Base-by-base conservation (phyloP, 2,113 vertebrate species). In the Sakesphorus luctuosus region DNA sequence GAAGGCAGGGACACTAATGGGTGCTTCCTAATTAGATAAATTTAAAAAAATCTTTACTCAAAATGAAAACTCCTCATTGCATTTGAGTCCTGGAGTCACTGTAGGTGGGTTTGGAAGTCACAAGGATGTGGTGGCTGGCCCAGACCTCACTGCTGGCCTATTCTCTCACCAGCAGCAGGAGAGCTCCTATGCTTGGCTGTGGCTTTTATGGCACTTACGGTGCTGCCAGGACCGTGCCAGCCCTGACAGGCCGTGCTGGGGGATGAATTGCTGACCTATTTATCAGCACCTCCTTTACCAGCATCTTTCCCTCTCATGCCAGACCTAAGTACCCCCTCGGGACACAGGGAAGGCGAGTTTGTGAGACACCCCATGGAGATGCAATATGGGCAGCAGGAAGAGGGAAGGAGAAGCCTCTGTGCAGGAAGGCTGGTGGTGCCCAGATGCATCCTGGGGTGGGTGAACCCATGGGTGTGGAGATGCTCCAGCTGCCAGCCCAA, bases 221-320 rank as follows among this genome's bases (percentile, higher is more conserved):
- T 0, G 52, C 67, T 28, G 66, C n/a, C 8, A 0, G 36, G n/a
- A 18, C 67, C 24, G 3, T 24, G 81, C 62, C 84, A 55, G 53
- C 65, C 86, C 47, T 50, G 12, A 24, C 35, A 1, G 20, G 24
- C 43, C 3, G 1, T 13, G 93, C 89, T 93, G 96, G 62, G 38
- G 92, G 87, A 95, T 58, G 94, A 68, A 93, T 94, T 76, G 93
- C 96, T 87, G 97, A 63, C 94, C 95, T 75, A 31, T 91, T 96
- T 90, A 91, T 89, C 96, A 89, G 96, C 97, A 95, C 92, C 96
- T 96, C 96, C 97, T 94, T 89, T 71, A 47, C 6, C 46, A 14
- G 85, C 35, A 0, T 16, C 84, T 43, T 94, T 35, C 93, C 66
- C 36, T 73, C 73, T 67, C 87, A 61, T 83, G 96, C 95, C 95